Base-by-base conservation (phyloP, 2,888 invertebrate species). In the Stictocephala bisonia region DNA sequence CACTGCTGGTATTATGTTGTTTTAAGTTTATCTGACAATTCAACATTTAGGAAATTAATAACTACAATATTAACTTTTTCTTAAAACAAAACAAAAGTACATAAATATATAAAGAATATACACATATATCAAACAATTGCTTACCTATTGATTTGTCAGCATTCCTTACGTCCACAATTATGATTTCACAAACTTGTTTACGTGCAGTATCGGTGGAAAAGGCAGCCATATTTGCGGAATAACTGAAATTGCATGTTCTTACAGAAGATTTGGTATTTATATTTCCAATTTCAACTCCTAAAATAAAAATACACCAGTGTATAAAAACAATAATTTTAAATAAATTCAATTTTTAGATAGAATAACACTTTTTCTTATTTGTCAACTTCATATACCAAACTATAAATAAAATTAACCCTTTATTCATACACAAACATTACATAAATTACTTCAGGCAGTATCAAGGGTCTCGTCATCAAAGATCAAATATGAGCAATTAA, bases 161-260 rank as follows among this genome's bases (percentile, higher is more conserved):
- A 72, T 88, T 92, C 80, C 93, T 89, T 15, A 92, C 91, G 84
- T 95, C 94, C 79, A 94, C 91, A 29, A 99, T 89, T 80, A 92
- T 93, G 79, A 98, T 91, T 86, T 96, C 96, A 83, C 96, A 97
- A 71, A 90, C 91, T 79, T 95, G 92, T 77, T 93, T 93, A 31
- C 77, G 69, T 91, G 97, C 94, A 75, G 96, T 93, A 82, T 93
- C 94, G 22, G 97, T 98, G 1, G 96, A 92, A 84, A 95, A 97
- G 20, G 95, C 95, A 51, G 96, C 93, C 84, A 95, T 90, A 83
- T 96, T 93, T 7, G 95, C 94, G 75, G 96, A 95, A 84, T 92
- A 98, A 83, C 96, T 96, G 83, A 97, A 98, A 80, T 91, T 90
- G 82, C 95, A 94, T 13, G 96, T 93, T 81, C 98, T 90, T 71